Conservation (phyloP, 2,113 vertebrate species). For the Urocolius indicus region DNA sequence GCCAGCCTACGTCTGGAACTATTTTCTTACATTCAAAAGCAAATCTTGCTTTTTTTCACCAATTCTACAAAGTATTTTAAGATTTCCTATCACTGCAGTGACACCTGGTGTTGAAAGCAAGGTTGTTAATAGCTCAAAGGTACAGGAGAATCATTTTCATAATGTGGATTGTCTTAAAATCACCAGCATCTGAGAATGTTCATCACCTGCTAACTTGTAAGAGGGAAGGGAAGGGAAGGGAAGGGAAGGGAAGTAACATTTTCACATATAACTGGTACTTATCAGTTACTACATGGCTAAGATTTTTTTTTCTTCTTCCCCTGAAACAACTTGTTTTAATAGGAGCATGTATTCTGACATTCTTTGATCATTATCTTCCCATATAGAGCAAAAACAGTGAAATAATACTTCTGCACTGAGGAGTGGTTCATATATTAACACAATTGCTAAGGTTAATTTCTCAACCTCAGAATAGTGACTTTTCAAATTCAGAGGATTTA, state of each 20-base stretch:
- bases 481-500: not conserved
- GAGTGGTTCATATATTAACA: not conserved
- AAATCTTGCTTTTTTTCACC: not conserved
- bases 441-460: not conserved
- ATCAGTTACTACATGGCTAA: not conserved
- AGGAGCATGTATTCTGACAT: not conserved
- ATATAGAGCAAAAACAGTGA: not conserved
- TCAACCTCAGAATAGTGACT: not conserved
- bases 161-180: not conserved
- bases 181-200: not conserved
- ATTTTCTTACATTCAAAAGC: not conserved
- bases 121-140: not conserved
- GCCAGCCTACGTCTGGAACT: not conserved
- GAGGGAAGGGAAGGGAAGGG: fast-evolving
- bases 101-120: slow-evolving; percentile 64
- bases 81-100: slow-evolving; percentile 52
- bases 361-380: not conserved
- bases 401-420: not conserved
- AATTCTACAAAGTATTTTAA: not conserved
- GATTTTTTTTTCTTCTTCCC: not conserved
- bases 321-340: not conserved
- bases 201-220: not conserved
- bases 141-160: not conserved
- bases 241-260: fast-evolving
- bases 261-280: not conserved